Evolutionary conservation across 2,797 vertebrate species (phyloP), one percentile per base, ranked within the genome.

Genomic region (Arnoldichthys spilopterus): DNA sequence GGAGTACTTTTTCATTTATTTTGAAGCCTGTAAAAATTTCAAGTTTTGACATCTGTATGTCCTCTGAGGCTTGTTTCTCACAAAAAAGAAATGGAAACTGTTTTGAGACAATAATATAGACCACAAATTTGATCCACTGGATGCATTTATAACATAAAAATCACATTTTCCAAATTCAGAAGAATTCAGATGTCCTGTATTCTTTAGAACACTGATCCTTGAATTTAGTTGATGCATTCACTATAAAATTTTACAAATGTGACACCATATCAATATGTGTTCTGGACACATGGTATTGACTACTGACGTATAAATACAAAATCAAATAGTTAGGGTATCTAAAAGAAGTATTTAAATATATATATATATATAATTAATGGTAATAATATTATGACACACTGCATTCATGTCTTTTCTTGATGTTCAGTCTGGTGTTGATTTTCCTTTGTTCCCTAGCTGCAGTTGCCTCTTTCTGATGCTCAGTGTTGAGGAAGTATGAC

Each of bases 401-500:
- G 47, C 84, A 83, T 0, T 54, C 70, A 13, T 58, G 22, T 47
- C n/a, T 71, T 73, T 12, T 51, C 16, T 74, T 77, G 32, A 9
- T 72, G 32, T 63, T 77, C 30, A 58, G 64, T 9, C 28, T 74
- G 4, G 7, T 56, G 26, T 16, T 63, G 49, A 9, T 30, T 40
- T 40, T 78, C 18, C 20, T 76, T 28, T 45, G 3, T 0, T 59
- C 24, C 22, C 4, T 40, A 58, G 49, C 20, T 9, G 16, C 13
- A 28, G 1, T 26, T 9, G 8, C 32, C 32, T 61, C 45, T 26
- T 56, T 72, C 20, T 32, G 56, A 28, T 22, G 9, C 28, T 54
- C 51, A 51, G 5, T 22, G 20, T 4, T 6, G 18, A 47, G 26
- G 13, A 20, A 1, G 16, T 66, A n/a, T 1, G 15, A 4, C 34